A percentile compares a stretch with the other conserved stretches of the same genome.
phyloP scores from a whole-genome alignment of 2,113 vertebrate genomes.

The Eclectus roratus region DNA sequence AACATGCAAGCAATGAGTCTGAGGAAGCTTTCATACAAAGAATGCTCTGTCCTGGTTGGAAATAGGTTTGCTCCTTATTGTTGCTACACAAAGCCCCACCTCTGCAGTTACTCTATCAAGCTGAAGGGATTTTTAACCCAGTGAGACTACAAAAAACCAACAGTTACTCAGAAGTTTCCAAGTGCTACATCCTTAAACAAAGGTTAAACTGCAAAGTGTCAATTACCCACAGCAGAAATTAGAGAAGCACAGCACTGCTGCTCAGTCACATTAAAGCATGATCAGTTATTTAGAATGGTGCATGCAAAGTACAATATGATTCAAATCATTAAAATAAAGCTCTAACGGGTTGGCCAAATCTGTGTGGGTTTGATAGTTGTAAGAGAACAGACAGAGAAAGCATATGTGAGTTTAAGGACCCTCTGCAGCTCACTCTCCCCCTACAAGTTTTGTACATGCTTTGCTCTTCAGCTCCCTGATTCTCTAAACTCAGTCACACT shows the following conservation, averaged over 20 bases:
- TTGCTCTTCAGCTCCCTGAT: background rate
- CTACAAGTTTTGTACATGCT: background rate
- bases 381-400: background rate
- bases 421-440: background rate
- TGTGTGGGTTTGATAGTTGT: background rate
- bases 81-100: background rate
- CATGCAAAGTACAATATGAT: background rate
- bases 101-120: background rate
- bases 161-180: background rate
- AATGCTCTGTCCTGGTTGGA: background rate
- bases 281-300: background rate
- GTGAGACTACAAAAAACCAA: background rate
- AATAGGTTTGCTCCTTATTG: background rate
- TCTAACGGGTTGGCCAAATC: background rate
- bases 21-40: background rate
- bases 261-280: background rate
- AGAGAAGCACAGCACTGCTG: background rate
- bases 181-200: background rate
- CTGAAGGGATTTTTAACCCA: background rate
- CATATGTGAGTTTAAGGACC: accelerated
- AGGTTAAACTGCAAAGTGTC: background rate
- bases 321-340: background rate
- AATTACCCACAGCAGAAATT: background rate
- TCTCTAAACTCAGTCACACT: background rate
- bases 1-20: accelerated